Conservation (phyloP, 1,140 invertebrate species). For the Calliphora vicina region DNA sequence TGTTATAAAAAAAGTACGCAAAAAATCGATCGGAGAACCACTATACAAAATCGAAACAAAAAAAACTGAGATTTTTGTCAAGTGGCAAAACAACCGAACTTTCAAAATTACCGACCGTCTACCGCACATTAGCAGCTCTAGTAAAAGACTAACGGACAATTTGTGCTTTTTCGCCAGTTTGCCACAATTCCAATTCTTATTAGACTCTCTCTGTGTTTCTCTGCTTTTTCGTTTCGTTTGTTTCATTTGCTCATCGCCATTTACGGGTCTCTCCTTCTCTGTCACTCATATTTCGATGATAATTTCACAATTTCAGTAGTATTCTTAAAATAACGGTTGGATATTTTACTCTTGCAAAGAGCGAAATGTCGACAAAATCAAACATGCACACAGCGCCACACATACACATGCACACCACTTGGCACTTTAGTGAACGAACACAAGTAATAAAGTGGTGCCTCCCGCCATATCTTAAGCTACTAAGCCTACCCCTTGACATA, state of each 20-base stretch:
- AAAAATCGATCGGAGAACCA: slow-evolving; percentile 22
- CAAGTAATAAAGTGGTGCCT: slow-evolving; percentile 4
- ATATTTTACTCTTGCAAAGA: neutral
- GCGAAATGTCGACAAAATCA: neutral
- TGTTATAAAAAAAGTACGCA: neutral
- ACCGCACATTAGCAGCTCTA: slow-evolving; percentile 24
- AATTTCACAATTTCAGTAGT: too few species aligned
- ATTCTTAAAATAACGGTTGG: neutral
- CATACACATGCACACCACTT: neutral
- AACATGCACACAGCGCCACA: neutral
- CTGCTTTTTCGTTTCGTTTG: neutral
- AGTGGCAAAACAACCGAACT: slow-evolving; percentile 10
- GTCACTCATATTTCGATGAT: neutral
- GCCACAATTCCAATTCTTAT: slow-evolving; percentile 10
- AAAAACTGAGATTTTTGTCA: slow-evolving; percentile 28
- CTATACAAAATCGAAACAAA: neutral
- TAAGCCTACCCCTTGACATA: slow-evolving; percentile 29
- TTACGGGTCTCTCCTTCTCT: neutral
- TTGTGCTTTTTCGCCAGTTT: slow-evolving; percentile 15
- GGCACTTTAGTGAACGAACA: neutral
- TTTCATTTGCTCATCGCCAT: slow-evolving; percentile 21
- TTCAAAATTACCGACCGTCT: slow-evolving; percentile 17
- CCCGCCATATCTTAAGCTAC: slow-evolving; percentile 26
- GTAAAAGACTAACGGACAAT: slow-evolving; percentile 20
- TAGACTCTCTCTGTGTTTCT: neutral